Evolutionary conservation across 2,113 vertebrate species (phyloP).

Genomic region (Xiphorhynchus elegans): DNA sequence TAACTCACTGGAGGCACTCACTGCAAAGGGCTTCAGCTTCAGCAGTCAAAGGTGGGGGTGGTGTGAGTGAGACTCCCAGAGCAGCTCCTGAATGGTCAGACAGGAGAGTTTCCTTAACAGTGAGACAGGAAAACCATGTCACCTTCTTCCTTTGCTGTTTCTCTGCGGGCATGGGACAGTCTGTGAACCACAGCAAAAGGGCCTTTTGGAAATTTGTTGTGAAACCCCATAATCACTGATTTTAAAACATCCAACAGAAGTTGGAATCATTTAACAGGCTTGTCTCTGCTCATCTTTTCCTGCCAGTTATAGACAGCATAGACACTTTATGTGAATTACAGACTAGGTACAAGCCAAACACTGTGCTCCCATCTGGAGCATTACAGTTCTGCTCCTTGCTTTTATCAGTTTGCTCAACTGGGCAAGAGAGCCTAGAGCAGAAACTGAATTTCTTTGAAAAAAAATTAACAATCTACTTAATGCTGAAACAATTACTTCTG

Average conservation of each 20-base stretch:
- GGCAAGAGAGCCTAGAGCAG: background rate
- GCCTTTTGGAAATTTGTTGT: background rate
- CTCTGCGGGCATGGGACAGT: background rate
- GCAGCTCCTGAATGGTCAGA: background rate
- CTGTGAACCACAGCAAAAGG: background rate
- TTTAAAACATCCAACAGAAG: background rate
- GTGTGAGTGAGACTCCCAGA: background rate
- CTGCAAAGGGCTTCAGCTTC: background rate
- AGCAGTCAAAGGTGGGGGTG: background rate
- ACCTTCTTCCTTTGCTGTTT: background rate
- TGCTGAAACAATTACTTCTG: background rate
- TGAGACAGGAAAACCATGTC: background rate
- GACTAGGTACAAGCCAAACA: background rate
- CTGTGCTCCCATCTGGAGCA: background rate
- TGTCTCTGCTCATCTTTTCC: background rate
- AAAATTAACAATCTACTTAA: background rate
- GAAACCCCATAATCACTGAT: background rate
- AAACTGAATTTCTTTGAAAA: background rate
- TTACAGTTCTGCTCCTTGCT: background rate
- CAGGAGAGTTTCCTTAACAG: background rate
- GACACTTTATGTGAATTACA: background rate
- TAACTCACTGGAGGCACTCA: background rate
- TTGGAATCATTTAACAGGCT: background rate
- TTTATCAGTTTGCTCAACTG: background rate
- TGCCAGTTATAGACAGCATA: background rate